Base-by-base conservation (phyloP, 1,140 invertebrate genomes). In the Cydia splendana region DNA sequence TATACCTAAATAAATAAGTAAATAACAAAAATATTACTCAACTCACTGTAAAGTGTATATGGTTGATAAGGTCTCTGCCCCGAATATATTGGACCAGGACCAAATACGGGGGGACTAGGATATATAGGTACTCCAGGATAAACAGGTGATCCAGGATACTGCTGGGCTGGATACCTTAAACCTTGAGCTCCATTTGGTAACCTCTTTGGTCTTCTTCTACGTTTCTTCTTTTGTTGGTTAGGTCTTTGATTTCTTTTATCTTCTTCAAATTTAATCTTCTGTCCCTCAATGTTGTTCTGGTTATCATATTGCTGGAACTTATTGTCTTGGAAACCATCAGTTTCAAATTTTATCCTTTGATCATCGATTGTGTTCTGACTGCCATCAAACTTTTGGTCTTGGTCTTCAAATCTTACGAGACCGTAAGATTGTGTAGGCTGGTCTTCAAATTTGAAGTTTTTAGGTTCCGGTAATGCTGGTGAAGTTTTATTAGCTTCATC, bases 361-460 rank as follows among this genome's bases (percentile, higher is more conserved):
- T 34, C 67, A 18, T 71, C 34, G 15, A 67, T 38, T 67, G 15
- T 34, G 9, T 67, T 38, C 1, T 67, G 4, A 20, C 10, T 74
- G 9, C 10, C 18, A 18, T 74, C 67, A 34, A 71, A 38, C 5
- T 18, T 7, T 71, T 71, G 30, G 71, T 74, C 13, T 48, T 74
- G n/a, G 42, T 53, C 73, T 74, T 74, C 45, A 74, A 74, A 74
- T 74, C 13, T 74, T 51, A 74, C n/a, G 9, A 28, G 20, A 28
- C 45, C 73, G n/a, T 71, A 71, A 3, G 62, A 65, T 18, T 71
- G 67, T 15, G 67, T 4, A 10, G 28, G n/a, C 45, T 71, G n/a
- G n/a, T 38, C 67, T 71, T 71, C 67, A 18, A 71, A 71, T 71
- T 42, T 71, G 4, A 71, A 71, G 30, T 71, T 42, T 71, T 71